These are phyloP conservation scores for Protophormia terraenovae DNA, from an alignment of 2,888 invertebrate genomes.

Conservation along the genomic window DNA sequence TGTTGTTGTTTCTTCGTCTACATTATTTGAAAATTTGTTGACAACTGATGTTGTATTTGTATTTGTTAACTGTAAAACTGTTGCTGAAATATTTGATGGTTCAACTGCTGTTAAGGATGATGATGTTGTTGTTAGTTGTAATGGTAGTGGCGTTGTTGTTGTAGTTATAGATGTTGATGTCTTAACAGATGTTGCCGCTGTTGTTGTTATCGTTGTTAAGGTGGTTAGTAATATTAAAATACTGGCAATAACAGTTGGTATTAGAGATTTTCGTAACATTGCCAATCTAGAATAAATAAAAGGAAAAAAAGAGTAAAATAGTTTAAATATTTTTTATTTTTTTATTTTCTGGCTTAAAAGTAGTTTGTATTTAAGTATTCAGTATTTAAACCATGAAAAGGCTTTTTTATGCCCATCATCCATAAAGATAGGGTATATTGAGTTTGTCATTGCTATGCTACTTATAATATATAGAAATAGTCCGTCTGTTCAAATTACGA, in stretches of 20 bases:
- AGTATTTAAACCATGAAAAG: too few relatives aligned
- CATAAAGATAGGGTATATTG: too few relatives aligned
- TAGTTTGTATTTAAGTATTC: too few relatives aligned
- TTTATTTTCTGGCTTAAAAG: too few relatives aligned
- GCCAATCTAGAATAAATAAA: slow-evolving; percentile 70
- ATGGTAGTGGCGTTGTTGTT: slow-evolving; percentile 47
- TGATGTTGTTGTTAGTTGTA: slow-evolving; percentile 25
- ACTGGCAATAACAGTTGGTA: slow-evolving; percentile 73
- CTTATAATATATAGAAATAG: too few relatives aligned
- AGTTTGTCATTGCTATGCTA: too few relatives aligned
- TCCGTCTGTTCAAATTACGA: too few relatives aligned
- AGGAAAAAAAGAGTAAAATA: background rate
- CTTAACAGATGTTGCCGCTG: slow-evolving; percentile 55
- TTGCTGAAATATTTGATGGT: slow-evolving; percentile 61
- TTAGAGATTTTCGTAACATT: slow-evolving; percentile 75
- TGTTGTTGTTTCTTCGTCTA: slow-evolving; percentile 68
- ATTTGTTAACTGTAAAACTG: slow-evolving; percentile 46
- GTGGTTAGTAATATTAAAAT: slow-evolving; percentile 73
- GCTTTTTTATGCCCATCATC: too few relatives aligned
- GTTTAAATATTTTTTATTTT: too few relatives aligned
- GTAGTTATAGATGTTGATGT: slow-evolving; percentile 55
- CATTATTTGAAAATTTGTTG: slow-evolving; percentile 57
- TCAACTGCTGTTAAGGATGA: slow-evolving; percentile 44
- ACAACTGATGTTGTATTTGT: slow-evolving; percentile 56
- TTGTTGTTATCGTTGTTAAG: slow-evolving; percentile 57